Evolutionary conservation across 2,113 vertebrate species (phyloP).

Genomic region (Microtus pennsylvanicus): DNA sequence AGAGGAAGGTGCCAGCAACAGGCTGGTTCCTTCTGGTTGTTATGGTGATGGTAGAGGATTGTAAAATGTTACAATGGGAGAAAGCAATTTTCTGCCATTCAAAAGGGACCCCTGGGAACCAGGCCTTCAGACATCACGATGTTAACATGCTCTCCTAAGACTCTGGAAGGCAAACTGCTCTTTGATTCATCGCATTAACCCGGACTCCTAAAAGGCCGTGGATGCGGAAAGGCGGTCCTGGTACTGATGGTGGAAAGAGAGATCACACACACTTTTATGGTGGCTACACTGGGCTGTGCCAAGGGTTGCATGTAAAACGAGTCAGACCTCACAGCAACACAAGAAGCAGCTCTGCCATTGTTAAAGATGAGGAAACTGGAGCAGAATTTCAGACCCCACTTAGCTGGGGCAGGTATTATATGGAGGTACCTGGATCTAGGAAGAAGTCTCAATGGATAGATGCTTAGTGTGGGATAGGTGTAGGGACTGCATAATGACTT

Average conservation of each 20-base stretch:
- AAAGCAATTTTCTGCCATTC: slow-evolving; percentile 17
- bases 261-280: neutral
- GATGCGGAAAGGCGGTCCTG: neutral
- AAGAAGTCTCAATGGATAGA: neutral
- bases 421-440: neutral
- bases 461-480: neutral
- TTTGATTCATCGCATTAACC: neutral
- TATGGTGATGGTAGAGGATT: neutral
- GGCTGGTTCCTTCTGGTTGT: neutral
- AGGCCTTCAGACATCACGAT: neutral
- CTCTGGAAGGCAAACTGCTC: neutral
- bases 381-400: neutral
- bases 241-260: neutral
- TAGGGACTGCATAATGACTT: neutral
- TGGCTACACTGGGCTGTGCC: neutral
- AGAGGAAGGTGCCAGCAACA: neutral
- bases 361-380: neutral
- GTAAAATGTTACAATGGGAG: neutral
- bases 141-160: neutral
- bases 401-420: neutral
- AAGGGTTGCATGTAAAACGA: neutral
- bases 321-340: neutral
- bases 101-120: neutral
- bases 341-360: neutral
- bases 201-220: neutral